A percentile compares a stretch with the other conserved stretches of the same genome.
phyloP scores from a whole-genome alignment of 2,797 vertebrate genomes.

The Hapalemur alaotrensis region DNA sequence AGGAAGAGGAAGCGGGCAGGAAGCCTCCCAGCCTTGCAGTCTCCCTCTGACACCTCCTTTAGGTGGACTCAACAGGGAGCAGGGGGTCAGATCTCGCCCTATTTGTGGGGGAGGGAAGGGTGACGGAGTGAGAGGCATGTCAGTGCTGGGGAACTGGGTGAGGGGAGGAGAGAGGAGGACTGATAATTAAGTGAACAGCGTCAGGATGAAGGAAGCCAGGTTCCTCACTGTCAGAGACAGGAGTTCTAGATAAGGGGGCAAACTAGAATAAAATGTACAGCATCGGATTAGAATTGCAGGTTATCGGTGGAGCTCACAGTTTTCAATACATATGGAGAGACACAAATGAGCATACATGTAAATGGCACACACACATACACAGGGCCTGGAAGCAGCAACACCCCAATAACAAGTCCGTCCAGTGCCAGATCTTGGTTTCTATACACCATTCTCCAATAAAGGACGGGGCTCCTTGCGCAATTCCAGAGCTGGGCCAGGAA shows the following conservation, averaged over 20 bases:
- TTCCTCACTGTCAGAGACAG: background rate
- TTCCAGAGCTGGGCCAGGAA: background rate
- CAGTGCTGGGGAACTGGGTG: fast-evolving
- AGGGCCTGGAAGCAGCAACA: background rate
- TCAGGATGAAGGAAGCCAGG: background rate
- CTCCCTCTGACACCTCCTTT: background rate
- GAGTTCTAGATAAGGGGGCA: fast-evolving
- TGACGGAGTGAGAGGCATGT: background rate
- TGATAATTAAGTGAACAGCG: background rate
- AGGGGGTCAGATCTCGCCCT: background rate
- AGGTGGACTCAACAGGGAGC: background rate
- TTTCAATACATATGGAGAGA: fast-evolving
- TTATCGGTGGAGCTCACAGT: background rate
- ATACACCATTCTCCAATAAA: background rate
- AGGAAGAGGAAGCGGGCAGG: background rate
- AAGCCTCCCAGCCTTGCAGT: background rate
- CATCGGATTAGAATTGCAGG: fast-evolving
- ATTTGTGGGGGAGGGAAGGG: fast-evolving
- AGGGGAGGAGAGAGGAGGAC: background rate
- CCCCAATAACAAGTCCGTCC: background rate
- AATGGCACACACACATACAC: fast-evolving
- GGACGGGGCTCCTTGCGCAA: background rate
- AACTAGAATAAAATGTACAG: fast-evolving
- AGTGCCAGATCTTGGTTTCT: background rate
- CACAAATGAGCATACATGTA: background rate